Evolutionary conservation across 2,888 invertebrate genomes (phyloP), one percentile per base, ranked within the genome.

Genomic region (Lucinisca nassula): DNA sequence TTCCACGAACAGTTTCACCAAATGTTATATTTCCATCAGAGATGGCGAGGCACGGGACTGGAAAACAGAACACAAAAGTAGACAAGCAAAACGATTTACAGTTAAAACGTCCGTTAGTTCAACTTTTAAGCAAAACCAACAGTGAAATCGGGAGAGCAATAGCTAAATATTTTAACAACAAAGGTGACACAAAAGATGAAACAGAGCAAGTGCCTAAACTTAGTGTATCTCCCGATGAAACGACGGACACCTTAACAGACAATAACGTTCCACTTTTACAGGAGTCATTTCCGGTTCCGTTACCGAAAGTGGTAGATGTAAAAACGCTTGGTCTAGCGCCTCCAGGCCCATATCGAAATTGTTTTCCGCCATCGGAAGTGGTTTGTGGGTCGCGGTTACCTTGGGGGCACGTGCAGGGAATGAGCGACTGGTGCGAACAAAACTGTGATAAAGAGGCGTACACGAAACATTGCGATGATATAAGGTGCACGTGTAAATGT

Each of bases 391-490:
- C 83, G 10, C 75, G 80, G 32, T 75, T 49, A 32, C 83, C 80
- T 27, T 88, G 88, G 88, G 83, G 78, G 0, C 80, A 82, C 74
- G 88, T 88, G 70, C 32, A 35, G 0, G 88, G 88, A 4, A 88
- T 88, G 79, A 37, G 49, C 4, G 78, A 73, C 10, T 88, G 88
- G 88, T 88, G 88, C 58, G 51, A 85, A 35, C 37, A 55, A n/a
- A 85, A 88, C 35, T 88, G 88, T 85, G 85, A 83, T 17, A 85
- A 85, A 40, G 82, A 67, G 24, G 85, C 82, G 58, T 88, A 88
- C 70, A 83, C 80, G n/a, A 88, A 76, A 45, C 85, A 88, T 45
- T 88, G 88, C 78, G 88, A 88, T 61, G 88, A 88, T 35, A 77
- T 79, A 24, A 58, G 88, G 38, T 88, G 88, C 37, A 49, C 78